A percentile compares a stretch with the other conserved stretches of the same genome.
Conservation (phyloP, 2,888 invertebrate species). For the Philhelius pedissequus region DNA sequence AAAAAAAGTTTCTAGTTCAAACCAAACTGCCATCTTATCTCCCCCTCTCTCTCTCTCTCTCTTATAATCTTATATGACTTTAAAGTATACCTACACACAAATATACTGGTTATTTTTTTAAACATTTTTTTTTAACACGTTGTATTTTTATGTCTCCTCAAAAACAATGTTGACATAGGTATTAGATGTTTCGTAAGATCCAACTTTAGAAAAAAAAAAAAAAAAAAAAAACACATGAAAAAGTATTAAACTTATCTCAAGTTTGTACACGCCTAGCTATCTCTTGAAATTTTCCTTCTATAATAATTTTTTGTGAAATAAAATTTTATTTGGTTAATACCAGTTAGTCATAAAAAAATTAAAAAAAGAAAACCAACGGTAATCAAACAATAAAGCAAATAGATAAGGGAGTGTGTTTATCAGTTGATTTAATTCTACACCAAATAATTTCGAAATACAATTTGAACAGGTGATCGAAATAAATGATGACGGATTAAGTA, state of each 20-base stretch:
- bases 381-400: conserved; percentile 2
- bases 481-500: neutral
- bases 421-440: neutral
- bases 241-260: neutral
- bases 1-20: neutral
- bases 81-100: too few species aligned
- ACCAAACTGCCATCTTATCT: too few species aligned
- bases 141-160: neutral
- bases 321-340: conserved; percentile 19
- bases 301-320: neutral
- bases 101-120: too few species aligned
- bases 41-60: neutral
- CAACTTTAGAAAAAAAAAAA: neutral
- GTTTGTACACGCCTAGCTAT: conserved; percentile 23
- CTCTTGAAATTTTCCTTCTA: conserved; percentile 20
- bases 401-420: neutral
- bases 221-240: too few species aligned
- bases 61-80: neutral
- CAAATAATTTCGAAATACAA: neutral
- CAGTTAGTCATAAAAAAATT: conserved; percentile 25
- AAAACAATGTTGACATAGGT: conserved; percentile 27
- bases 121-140: neutral
- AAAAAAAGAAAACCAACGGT: neutral
- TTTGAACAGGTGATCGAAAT: conserved; percentile 17
- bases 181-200: conserved; percentile 22